phyloP scores from a whole-genome alignment of 2,113 vertebrate genomes.

The Anarrhichthys ocellatus region DNA sequence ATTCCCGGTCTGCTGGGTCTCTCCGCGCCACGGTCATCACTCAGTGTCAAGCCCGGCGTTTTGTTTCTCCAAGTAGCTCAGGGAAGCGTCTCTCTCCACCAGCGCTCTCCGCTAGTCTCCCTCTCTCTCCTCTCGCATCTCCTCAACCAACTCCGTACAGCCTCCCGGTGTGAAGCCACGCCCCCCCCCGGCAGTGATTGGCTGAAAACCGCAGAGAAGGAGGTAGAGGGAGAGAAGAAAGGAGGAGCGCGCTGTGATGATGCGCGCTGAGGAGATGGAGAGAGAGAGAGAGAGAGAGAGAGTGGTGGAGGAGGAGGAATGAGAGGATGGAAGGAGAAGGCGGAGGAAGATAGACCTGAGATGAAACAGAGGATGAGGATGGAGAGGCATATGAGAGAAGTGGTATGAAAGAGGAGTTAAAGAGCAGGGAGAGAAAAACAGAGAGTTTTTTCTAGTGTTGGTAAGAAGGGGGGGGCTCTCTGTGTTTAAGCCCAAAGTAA shows the following conservation, averaged over 20 bases:
- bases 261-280: conserved; percentile 34
- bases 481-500: conserved; percentile 72
- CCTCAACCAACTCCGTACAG: conserved; percentile 48
- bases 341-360: conserved; percentile 6
- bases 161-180: conserved; percentile 64
- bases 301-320: neutral
- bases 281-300: neutral
- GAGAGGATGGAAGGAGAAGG: neutral
- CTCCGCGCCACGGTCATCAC: conserved; percentile 67
- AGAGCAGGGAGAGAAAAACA: conserved; percentile 24
- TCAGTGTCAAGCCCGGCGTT: conserved; percentile 68
- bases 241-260: conserved; percentile 44
- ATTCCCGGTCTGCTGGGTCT: conserved; percentile 46
- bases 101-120: conserved; percentile 38
- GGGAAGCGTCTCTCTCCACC: conserved; percentile 73
- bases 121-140: conserved; percentile 27
- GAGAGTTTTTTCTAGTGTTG: conserved; percentile 5
- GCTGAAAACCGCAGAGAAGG: conserved; percentile 46
- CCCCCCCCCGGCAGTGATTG: conserved; percentile 74
- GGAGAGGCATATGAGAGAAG: conserved; percentile 30
- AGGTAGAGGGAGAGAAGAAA: conserved; percentile 11
- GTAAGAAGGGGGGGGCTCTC: conserved; percentile 22
- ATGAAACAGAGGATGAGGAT: conserved; percentile 25
- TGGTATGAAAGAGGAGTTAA: conserved; percentile 43
- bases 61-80: conserved; percentile 70